Evolutionary conservation across 1,140 invertebrate genomes (phyloP), one percentile per base, ranked within the genome.

Genomic region (Elymnias hypermnestra): DNA sequence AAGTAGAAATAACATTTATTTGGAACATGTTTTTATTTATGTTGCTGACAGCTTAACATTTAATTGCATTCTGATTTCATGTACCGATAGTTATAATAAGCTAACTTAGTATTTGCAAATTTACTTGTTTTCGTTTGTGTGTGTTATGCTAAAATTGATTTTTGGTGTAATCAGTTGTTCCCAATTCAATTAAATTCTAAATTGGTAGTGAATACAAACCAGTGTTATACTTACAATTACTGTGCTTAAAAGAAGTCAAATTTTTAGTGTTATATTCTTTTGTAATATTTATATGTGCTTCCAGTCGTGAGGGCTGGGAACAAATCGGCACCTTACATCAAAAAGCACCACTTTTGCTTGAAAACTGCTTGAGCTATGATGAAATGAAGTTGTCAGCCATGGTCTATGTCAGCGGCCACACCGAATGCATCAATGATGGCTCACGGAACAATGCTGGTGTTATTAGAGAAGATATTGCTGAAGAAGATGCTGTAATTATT

Each of bases 391-490:
- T 92, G 1, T 90, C 90, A 0, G 87, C 90, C 0, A 75, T 91
- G 61, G 78, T 92, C 9, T 87, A 87, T 9, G 75, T 91, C 5
- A 90, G 90, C 3, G 90, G 90, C 0, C 81, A 87, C 41, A 89
- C 89, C 1, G 89, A 88, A 56, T 92, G 91, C 53, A 88, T 92
- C 36, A 92, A 92, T 48, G 86, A 91, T 56, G 91, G 91, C 2
- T 72, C 83, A 8, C 79, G 90, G n/a, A 72, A 84, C 6, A 92
- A 92, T 56, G 65, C 65, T 38, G 91, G 90, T 1, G 63, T 86
- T 1, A 68, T 88, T 0, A 49, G 65, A n/a, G 63, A 69, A 15
- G 62, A 76, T 0, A 50, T 55, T 1, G 50, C 60, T 1, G 62
- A 79, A 28, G 40, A 61, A 8, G 53, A 73, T 1, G 78, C 72